Conservation (phyloP, 2,797 vertebrate genomes). For the Scyliorhinus canicula region DNA sequence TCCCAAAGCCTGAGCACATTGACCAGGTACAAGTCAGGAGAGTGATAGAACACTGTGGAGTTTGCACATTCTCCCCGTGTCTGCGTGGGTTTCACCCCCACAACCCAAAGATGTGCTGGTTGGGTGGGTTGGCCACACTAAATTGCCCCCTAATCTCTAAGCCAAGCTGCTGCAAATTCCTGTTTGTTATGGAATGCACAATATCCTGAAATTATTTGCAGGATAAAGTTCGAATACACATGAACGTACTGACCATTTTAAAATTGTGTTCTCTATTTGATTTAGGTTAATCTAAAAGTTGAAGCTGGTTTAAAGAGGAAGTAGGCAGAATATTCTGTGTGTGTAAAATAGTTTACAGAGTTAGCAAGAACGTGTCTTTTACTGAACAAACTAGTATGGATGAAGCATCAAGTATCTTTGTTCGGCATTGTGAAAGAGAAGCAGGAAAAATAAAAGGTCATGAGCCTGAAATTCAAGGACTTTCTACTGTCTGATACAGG, state of each 20-base stretch:
- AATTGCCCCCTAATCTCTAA: background rate
- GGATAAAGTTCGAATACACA: background rate
- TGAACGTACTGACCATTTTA: background rate
- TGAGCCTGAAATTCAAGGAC: background rate
- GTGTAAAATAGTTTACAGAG: background rate
- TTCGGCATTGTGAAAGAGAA: background rate
- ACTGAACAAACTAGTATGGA: background rate
- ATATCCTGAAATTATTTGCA: background rate
- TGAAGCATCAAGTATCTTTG: background rate
- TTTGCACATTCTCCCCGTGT: no score
- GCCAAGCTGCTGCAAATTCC: background rate
- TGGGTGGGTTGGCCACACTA: no score
- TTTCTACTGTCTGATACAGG: background rate
- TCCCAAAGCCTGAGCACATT: background rate
- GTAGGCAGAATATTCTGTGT: background rate
- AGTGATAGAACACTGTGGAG: no score
- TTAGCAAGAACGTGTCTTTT: background rate
- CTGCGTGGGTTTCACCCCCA: no score
- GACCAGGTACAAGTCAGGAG: background rate
- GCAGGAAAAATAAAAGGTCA: background rate
- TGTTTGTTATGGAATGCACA: background rate
- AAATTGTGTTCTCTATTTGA: background rate
- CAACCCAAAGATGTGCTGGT: no score
- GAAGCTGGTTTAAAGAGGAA: background rate
- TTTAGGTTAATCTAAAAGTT: background rate